These are phyloP conservation scores for Bembecia ichneumoniformis DNA, from an alignment of 2,888 invertebrate genomes.

Conservation along the genomic window DNA sequence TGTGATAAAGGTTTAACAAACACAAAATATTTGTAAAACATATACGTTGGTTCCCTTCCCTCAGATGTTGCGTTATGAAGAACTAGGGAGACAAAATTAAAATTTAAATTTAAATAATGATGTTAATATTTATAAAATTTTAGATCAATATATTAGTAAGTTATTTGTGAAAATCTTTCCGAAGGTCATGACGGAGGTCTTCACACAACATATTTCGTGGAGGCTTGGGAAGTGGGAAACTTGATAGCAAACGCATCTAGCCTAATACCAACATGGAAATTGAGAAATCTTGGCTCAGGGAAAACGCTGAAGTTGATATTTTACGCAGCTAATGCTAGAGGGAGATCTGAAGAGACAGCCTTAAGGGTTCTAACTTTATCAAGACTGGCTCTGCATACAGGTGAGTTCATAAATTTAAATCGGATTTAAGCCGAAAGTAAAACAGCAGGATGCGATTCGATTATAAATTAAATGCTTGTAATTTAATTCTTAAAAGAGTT, in stretches of 20 bases:
- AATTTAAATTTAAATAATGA: no score
- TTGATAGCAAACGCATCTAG: slow-evolving; percentile 80
- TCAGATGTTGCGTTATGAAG: no score
- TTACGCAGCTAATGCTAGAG: slow-evolving; percentile 87
- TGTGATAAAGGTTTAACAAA: no score
- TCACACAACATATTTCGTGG: slow-evolving; percentile 79
- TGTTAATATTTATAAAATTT: no score
- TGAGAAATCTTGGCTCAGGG: slow-evolving; percentile 83
- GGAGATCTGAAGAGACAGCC: slow-evolving; percentile 79
- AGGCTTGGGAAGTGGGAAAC: slow-evolving; percentile 76
- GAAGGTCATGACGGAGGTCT: slow-evolving; percentile 85
- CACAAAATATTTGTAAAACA: no score
- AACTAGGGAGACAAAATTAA: no score
- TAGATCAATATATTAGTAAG: no score
- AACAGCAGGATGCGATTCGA: background rate
- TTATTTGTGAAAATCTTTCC: background rate
- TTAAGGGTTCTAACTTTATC: slow-evolving; percentile 51
- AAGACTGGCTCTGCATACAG: slow-evolving; percentile 52
- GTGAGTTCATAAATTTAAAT: slow-evolving; percentile 19
- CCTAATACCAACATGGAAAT: slow-evolving; percentile 80
- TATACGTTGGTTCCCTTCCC: no score
- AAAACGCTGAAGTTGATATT: slow-evolving; percentile 83
- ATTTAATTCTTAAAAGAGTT: no score
- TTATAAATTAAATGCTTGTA: no score
- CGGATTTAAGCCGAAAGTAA: background rate